A percentile compares a stretch with the other conserved stretches of the same genome.
These are phyloP conservation scores for Proales similis DNA, from an alignment of 1,140 invertebrate species.

Conservation along the genomic window DNA sequence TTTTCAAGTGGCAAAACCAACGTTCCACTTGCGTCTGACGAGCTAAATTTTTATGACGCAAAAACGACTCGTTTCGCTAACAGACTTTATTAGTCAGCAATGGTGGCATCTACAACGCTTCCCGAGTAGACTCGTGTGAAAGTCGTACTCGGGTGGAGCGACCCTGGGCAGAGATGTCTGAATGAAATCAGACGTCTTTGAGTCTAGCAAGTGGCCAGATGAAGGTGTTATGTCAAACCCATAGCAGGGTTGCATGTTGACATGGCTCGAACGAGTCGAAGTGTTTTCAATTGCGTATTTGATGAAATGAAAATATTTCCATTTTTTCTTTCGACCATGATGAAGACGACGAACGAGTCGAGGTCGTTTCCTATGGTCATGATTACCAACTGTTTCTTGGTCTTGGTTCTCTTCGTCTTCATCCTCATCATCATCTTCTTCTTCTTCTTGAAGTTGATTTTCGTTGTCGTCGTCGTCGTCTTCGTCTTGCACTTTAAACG, in stretches of 20 bases:
- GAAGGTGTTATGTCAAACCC: constrained; percentile 33
- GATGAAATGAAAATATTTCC: constrained; percentile 30
- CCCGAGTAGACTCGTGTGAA: constrained; percentile 33
- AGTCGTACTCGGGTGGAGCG: constrained; percentile 1
- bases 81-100: no score
- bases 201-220: constrained; percentile 10
- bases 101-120: no score
- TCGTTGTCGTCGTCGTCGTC: constrained; percentile 6
- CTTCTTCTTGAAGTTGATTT: not conserved
- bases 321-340: not conserved
- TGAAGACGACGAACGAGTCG: no score
- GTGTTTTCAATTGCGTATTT: constrained; percentile 32
- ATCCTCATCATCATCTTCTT: not conserved
- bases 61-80: no score
- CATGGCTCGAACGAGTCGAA: not conserved
- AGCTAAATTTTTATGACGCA: no score
- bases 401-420: constrained; percentile 8
- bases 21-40: no score
- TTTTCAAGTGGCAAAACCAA: no score
- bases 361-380: no score
- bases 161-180: constrained; percentile 19
- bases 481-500: constrained; percentile 34
- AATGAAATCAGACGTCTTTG: constrained; percentile 24
- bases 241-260: constrained; percentile 31
- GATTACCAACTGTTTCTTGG: not conserved